Evolutionary conservation across 2,888 invertebrate genomes (phyloP).

Genomic region (Monochamus alternatus): DNA sequence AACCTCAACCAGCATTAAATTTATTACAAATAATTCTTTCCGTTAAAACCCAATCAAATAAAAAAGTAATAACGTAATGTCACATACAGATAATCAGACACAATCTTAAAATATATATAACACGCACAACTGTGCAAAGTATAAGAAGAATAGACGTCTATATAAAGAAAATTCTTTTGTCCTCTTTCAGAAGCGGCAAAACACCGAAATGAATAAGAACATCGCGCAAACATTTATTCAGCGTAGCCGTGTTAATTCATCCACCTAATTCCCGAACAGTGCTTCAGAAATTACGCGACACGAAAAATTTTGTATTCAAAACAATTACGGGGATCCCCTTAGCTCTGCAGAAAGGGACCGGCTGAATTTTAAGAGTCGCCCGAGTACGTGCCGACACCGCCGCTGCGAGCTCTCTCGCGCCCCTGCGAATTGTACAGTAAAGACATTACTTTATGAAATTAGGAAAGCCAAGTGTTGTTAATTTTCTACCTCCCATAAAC

Average conservation of each 20-base stretch:
- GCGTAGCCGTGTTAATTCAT: not conserved
- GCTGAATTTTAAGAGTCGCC: constrained; percentile 18
- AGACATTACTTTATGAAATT: constrained; percentile 14
- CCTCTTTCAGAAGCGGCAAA: no score
- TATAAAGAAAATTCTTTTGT: no score
- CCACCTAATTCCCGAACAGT: not conserved
- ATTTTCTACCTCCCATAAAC: constrained; percentile 6
- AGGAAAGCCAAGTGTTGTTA: constrained; percentile 23
- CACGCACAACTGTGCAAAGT: no score
- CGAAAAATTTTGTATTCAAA: constrained; percentile 1
- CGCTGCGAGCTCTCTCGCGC: not conserved
- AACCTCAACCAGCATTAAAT: no score
- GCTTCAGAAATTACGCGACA: not conserved
- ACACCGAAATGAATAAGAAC: no score
- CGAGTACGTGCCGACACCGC: constrained; percentile 14
- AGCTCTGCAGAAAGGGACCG: not conserved
- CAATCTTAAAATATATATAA: no score
- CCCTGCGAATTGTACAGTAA: not conserved
- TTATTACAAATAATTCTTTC: no score
- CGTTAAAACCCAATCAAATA: no score
- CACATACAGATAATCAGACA: no score
- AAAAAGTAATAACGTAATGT: no score
- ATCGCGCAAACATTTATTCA: not conserved
- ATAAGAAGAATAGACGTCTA: no score
- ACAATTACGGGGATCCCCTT: constrained; percentile 2